Conservation (phyloP, 2,888 invertebrate genomes). For the Aphodius granarius region DNA sequence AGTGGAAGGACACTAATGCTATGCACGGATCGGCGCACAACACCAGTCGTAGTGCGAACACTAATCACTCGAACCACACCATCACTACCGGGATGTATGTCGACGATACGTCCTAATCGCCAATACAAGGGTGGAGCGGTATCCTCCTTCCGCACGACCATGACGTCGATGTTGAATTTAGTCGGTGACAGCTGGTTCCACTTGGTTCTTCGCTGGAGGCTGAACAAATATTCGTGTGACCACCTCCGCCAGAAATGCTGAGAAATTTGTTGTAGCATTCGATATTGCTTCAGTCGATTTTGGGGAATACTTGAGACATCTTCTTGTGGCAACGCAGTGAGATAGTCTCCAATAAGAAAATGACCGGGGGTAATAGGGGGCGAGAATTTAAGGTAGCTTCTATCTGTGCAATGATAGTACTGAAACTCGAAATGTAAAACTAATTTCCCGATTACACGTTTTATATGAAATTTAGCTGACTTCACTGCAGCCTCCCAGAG, state of each 20-base stretch:
- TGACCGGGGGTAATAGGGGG: slow-evolving; percentile 40
- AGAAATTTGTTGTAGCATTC: background rate
- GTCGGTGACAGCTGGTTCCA: slow-evolving; percentile 1
- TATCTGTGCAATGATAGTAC: slow-evolving; percentile 25
- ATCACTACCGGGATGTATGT: slow-evolving; percentile 6
- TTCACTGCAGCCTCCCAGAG: no score
- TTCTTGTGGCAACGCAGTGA: slow-evolving; percentile 18
- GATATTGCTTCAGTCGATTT: background rate
- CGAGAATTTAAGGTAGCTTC: slow-evolving; percentile 38
- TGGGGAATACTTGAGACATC: background rate
- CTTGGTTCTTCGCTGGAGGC: slow-evolving; percentile 10
- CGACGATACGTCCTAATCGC: slow-evolving; percentile 8
- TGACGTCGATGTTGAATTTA: background rate
- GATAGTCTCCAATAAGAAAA: slow-evolving; percentile 35
- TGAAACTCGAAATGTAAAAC: no score
- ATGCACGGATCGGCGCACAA: no score
- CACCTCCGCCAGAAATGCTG: slow-evolving; percentile 15
- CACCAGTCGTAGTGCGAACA: background rate
- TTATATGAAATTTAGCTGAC: no score
- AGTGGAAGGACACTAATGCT: no score
- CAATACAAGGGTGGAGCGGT: slow-evolving; percentile 13
- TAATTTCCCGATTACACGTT: no score
- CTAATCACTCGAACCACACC: slow-evolving; percentile 6
- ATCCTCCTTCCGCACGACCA: slow-evolving; percentile 7
- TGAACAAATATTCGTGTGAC: slow-evolving; percentile 10